These are phyloP conservation scores for Aldabrachelys gigantea DNA, from an alignment of 2,113 vertebrate species.

Conservation along the genomic window DNA sequence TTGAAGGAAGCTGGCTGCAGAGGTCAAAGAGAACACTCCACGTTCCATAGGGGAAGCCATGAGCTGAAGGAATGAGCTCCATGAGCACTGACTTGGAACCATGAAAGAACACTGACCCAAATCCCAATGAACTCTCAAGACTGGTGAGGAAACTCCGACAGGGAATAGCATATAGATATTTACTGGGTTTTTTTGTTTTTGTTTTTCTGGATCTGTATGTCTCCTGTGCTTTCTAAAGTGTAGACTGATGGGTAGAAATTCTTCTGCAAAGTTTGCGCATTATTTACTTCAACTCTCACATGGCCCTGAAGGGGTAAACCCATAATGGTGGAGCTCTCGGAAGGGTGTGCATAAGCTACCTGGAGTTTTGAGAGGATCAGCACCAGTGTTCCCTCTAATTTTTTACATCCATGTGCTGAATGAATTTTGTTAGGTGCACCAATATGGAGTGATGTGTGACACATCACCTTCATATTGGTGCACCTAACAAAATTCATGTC, in stretches of 20 bases:
- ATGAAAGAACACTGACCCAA: not conserved
- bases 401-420: no score
- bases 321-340: not conserved
- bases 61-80: not conserved
- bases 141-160: not conserved
- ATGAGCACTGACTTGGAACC: not conserved
- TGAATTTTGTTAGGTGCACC: no score
- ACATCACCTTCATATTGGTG: no score
- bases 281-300: not conserved
- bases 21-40: not conserved
- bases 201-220: not conserved
- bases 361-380: not conserved
- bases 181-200: no score
- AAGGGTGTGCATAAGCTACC: not conserved
- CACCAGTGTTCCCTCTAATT: not conserved
- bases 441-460: no score
- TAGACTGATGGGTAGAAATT: not conserved
- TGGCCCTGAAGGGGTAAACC: not conserved
- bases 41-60: not conserved
- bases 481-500: no score
- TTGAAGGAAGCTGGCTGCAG: not conserved
- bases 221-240: not conserved
- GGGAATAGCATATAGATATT: not conserved
- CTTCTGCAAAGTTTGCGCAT: not conserved
- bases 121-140: not conserved